Percentiles rank a stretch among this genome's conserved stretches.
These are phyloP conservation scores for Sphaerophoria taeniata DNA, from an alignment of 2,888 invertebrate genomes.

Conservation along the genomic window DNA sequence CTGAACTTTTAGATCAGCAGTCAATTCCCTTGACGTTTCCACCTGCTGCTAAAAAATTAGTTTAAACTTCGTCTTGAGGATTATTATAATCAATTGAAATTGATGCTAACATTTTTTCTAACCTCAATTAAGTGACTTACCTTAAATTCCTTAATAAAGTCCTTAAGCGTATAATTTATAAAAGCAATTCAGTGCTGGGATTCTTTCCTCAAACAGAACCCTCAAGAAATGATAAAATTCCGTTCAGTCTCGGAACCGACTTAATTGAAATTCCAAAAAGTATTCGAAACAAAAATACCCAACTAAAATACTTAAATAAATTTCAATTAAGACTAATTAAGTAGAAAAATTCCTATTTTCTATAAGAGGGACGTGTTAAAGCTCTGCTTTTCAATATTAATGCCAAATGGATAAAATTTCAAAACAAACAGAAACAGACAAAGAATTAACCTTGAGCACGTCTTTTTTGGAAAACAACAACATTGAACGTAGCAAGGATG, in stretches of 20 bases:
- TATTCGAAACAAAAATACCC: not conserved
- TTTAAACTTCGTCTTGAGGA: too few species aligned
- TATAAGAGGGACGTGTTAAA: conserved; percentile 3
- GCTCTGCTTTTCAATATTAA: conserved; percentile 17
- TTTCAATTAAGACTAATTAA: conserved; percentile 35
- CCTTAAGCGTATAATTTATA: not conserved
- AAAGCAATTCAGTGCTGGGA: not conserved
- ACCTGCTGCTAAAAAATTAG: too few species aligned
- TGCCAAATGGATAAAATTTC: conserved; percentile 21
- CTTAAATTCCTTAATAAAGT: not conserved
- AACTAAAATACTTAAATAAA: conserved; percentile 12
- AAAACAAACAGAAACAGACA: conserved; percentile 23
- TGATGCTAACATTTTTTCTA: too few species aligned
- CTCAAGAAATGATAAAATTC: not conserved
- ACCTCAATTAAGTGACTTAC: too few species aligned
- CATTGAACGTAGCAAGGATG: not conserved
- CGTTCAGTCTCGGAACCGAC: not conserved
- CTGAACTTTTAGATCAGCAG: too few species aligned
- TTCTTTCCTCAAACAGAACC: not conserved
- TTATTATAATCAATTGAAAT: too few species aligned
- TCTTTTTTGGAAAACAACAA: conserved; percentile 3
- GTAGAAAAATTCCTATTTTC: conserved; percentile 7
- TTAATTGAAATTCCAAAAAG: conserved; percentile 22
- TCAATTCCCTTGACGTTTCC: too few species aligned
- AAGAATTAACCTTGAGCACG: conserved; percentile 27